Percentiles rank a stretch among this genome's conserved stretches.
Conservation (phyloP, 1,140 invertebrate genomes). For the Arctopsyche grandis region DNA sequence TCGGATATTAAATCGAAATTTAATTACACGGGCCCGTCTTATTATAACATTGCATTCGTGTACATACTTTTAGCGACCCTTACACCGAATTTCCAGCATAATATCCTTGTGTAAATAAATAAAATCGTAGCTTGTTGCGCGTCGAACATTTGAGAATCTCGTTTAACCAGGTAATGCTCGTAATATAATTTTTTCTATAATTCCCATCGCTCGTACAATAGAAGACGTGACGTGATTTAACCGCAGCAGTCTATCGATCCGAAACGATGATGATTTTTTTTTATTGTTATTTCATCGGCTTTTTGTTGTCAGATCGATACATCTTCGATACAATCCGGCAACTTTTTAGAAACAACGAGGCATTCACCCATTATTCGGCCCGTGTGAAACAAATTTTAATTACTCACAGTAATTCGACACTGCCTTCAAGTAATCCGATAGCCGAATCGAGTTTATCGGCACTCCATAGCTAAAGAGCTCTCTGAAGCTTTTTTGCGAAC, state of each 20-base stretch:
- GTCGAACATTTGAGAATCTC: background rate
- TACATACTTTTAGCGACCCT: no score
- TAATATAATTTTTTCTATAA: conserved; percentile 31
- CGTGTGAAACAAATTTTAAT: conserved; percentile 32
- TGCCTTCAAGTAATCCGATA: background rate
- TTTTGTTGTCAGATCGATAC: background rate
- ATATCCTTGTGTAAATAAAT: no score
- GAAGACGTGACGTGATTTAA: conserved; percentile 30
- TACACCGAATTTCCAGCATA: no score
- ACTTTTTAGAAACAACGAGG: conserved; percentile 30
- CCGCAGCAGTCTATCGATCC: conserved; percentile 26
- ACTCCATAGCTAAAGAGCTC: background rate
- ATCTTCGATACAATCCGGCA: conserved; percentile 19
- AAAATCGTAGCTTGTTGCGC: background rate
- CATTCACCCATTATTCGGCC: background rate
- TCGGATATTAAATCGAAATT: conserved; percentile 27
- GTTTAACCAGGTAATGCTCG: conserved; percentile 20
- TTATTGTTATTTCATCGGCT: background rate
- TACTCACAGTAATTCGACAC: conserved; percentile 20
- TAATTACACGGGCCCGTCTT: background rate
- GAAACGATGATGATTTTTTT: conserved; percentile 1
- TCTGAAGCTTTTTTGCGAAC: no score
- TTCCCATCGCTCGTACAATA: conserved; percentile 19
- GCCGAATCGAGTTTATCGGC: conserved; percentile 27
- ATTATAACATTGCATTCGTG: no score